These are phyloP conservation scores for Lasioglossum leucozonium DNA, from an alignment of 2,888 invertebrate species.

Conservation along the genomic window DNA sequence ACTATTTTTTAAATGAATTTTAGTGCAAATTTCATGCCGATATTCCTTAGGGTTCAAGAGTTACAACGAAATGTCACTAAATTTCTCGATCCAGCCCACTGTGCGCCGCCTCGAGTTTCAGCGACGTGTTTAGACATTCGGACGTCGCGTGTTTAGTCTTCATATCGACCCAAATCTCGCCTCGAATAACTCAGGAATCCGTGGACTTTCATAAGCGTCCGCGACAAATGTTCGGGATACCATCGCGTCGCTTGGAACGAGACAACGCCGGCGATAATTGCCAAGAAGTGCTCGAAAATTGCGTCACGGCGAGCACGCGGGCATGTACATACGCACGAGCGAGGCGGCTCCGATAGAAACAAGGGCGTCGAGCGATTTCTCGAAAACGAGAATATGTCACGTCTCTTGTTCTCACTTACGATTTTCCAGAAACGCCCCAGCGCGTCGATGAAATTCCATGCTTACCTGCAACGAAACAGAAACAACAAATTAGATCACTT, in stretches of 20 bases:
- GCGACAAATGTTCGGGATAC: slow-evolving; percentile 21
- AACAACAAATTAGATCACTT: not conserved
- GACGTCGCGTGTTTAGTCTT: not conserved
- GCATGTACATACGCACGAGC: slow-evolving; percentile 29
- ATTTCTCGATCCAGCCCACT: too few relatives aligned
- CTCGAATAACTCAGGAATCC: slow-evolving; percentile 3
- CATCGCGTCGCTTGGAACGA: slow-evolving; percentile 17
- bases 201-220: not conserved
- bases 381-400: slow-evolving; percentile 41
- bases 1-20: too few relatives aligned
- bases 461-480: not conserved
- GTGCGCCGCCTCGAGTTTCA: not conserved
- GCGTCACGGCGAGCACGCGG: slow-evolving; percentile 41
- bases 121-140: not conserved
- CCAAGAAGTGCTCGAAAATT: slow-evolving; percentile 31
- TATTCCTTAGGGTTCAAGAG: too few relatives aligned
- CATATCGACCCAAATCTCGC: slow-evolving; percentile 16
- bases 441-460: not conserved
- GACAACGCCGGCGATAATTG: slow-evolving; percentile 32
- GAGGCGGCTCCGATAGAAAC: slow-evolving; percentile 45
- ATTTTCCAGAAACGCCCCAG: not conserved
- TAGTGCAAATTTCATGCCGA: too few relatives aligned
- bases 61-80: too few relatives aligned
- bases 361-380: slow-evolving; percentile 48
- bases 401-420: not conserved